A percentile compares a stretch with the other conserved stretches of the same genome.
phyloP scores from a whole-genome alignment of 2,797 vertebrate genomes.

The Microhierax caerulescens region DNA sequence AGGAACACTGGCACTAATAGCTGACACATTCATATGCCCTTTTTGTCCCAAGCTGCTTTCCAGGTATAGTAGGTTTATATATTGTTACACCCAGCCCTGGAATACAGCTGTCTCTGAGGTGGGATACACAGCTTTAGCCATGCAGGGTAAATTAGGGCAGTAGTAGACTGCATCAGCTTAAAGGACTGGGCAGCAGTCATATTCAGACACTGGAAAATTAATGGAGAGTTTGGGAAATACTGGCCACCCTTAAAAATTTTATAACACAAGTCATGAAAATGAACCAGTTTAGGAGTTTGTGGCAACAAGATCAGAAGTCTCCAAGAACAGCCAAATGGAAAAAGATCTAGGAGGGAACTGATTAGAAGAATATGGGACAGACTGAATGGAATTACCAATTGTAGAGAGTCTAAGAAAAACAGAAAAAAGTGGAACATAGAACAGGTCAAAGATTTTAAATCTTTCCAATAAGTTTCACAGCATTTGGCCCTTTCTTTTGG shows the following conservation, averaged over 20 bases:
- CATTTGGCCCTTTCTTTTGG: slow-evolving; percentile 22
- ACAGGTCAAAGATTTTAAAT: slow-evolving; percentile 10
- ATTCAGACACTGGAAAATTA: background rate
- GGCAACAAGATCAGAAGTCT: slow-evolving; percentile 13
- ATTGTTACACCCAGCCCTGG: background rate
- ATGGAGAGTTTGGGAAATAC: background rate
- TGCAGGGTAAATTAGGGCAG: background rate
- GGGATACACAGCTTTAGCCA: background rate
- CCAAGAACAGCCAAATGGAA: slow-evolving; percentile 17
- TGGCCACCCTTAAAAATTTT: background rate
- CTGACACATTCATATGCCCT: background rate
- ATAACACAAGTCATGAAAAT: background rate
- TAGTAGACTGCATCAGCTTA: background rate
- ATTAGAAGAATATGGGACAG: background rate
- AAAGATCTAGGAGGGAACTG: background rate
- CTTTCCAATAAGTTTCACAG: slow-evolving; percentile 28
- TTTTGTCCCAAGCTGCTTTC: background rate
- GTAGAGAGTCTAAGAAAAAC: slow-evolving; percentile 4
- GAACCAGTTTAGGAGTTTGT: background rate
- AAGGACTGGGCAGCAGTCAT: background rate
- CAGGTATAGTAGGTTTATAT: background rate
- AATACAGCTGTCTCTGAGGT: background rate
- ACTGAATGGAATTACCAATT: slow-evolving; percentile 13
- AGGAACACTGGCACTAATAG: background rate
- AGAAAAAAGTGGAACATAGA: background rate